phyloP scores from a whole-genome alignment of 2,113 vertebrate species.

The Phocoena sinus region DNA sequence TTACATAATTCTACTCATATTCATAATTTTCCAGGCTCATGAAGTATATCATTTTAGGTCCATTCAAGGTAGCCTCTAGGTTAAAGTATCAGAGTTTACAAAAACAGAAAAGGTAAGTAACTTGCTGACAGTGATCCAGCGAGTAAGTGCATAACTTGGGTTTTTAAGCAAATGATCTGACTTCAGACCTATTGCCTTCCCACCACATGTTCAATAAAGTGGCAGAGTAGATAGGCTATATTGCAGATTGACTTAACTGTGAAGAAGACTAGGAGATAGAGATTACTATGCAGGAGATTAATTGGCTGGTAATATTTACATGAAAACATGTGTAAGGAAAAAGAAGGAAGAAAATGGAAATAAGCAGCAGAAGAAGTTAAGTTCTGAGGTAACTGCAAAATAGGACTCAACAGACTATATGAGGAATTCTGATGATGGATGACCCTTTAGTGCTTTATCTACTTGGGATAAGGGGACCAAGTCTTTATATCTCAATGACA shows the following conservation, averaged over 20 bases:
- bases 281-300: neutral
- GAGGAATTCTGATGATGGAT: neutral
- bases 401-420: neutral
- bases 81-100: neutral
- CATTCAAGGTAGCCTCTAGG: neutral
- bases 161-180: neutral
- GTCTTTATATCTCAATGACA: neutral
- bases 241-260: neutral
- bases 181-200: neutral
- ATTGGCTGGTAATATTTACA: neutral
- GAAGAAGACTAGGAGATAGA: neutral
- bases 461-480: neutral
- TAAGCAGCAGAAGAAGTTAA: neutral
- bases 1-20: neutral
- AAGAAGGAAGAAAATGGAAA: neutral
- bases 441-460: neutral
- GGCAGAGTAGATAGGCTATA: neutral
- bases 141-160: accelerated
- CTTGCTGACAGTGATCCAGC: neutral
- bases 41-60: neutral
- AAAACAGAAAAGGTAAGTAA: neutral
- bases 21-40: neutral
- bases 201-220: neutral
- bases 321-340: neutral
- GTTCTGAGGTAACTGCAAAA: neutral